Evolutionary conservation across 2,113 vertebrate genomes (phyloP), one percentile per base, ranked within the genome.

Genomic region (Origma solitaria): DNA sequence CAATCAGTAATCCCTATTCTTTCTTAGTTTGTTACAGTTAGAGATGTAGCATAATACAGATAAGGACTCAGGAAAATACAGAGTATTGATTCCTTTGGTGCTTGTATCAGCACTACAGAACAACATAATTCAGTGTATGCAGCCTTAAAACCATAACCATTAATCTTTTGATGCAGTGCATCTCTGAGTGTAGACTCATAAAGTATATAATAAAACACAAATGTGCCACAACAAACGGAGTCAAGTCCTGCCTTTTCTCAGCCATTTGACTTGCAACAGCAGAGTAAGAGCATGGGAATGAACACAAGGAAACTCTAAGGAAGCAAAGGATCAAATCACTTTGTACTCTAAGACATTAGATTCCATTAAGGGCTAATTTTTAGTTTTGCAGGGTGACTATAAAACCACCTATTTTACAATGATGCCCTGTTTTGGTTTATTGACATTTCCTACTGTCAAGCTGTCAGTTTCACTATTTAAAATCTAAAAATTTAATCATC

Each of bases 141-240:
- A 95, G 40, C 93, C 85, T 95, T 83, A 86, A 93, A 94, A 92
- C 86, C 92, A 95, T 96, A 94, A 91, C 72, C 88, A 94, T 96
- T 96, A 93, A 97, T 94, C 69, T 90, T 94, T 72, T 72, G 64
- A 88, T 72, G 81, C 40, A 61, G 42, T 77, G 83, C 71, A 82
- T 95, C 76, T 92, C 86, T 83, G 87, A 96, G 38, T 31, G 50
- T 88, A n/a, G 69, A 87, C 66, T 89, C 80, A 88, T 93, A 92
- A 88, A 88, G 15, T 23, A 47, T 72, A 64, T 92, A 95, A 95
- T 86, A 96, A 92, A 94, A 91, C 65, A 70, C 78, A 84, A 86
- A 91, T 86, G 92, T 53, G 57, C 68, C 92, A 91, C 89, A 85
- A 86, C 9, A 86, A 50, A 17, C 90, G 66, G 66, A 92, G 62